Conservation (phyloP, 1,140 invertebrate genomes). For the Drosophila malerkotliana region DNA sequence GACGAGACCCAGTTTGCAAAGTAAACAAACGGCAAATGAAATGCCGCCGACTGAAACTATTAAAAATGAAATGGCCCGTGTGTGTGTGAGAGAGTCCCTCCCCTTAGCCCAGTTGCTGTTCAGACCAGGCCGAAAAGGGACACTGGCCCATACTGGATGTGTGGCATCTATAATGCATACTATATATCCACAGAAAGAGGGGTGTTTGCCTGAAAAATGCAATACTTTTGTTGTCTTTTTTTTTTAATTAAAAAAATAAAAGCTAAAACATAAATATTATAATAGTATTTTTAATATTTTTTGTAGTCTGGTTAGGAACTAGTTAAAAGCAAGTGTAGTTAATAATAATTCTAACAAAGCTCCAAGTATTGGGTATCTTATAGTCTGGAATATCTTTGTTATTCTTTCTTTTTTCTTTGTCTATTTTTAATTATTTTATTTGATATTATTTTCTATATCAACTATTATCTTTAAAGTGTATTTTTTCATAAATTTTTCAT, state of each 20-base stretch:
- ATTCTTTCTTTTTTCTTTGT: too few species aligned
- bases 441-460: neutral
- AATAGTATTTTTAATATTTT: too few species aligned
- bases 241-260: too few species aligned
- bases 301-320: too few species aligned
- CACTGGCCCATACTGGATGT: conserved; percentile 17
- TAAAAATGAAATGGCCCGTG: conserved; percentile 74
- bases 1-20: conserved; percentile 70
- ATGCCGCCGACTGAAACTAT: conserved; percentile 74
- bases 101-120: neutral
- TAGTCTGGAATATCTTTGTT: too few species aligned
- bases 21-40: conserved; percentile 79
- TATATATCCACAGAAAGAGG: conserved; percentile 2
- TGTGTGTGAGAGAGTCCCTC: conserved; percentile 3
- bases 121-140: conserved; percentile 2
- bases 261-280: too few species aligned
- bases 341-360: too few species aligned
- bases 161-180: conserved; percentile 42
- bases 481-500: conserved; percentile 8
- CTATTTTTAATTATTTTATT: neutral
- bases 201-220: neutral
- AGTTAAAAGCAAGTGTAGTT: too few species aligned
- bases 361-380: too few species aligned
- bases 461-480: neutral
- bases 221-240: too few species aligned